Evolutionary conservation across 2,797 vertebrate genomes (phyloP).

Genomic region (Xyrichtys novacula): DNA sequence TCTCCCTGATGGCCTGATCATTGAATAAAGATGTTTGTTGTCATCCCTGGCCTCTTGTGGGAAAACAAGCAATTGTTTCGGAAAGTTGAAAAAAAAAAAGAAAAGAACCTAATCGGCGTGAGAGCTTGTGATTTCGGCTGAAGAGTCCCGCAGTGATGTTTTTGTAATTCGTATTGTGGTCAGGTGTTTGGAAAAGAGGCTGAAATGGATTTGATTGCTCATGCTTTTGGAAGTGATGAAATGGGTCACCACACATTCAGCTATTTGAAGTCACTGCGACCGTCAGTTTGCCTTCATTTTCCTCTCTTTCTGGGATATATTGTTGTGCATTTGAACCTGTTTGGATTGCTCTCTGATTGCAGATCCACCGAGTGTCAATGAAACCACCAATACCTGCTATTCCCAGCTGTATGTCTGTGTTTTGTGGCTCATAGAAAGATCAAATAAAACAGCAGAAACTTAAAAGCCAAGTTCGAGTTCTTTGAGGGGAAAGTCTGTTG

Average conservation of each 20-base stretch:
- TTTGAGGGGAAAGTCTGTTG: constrained; percentile 40
- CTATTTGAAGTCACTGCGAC: constrained; percentile 46
- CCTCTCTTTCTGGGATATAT: constrained; percentile 22
- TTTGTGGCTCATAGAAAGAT: background rate
- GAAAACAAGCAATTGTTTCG: constrained; percentile 52
- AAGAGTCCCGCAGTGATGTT: constrained; percentile 40
- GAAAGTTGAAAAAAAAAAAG: constrained; percentile 15
- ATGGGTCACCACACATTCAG: constrained; percentile 45
- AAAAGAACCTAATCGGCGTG: constrained; percentile 32
- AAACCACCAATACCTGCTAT: constrained; percentile 24
- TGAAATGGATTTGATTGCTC: constrained; percentile 67
- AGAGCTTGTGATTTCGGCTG: constrained; percentile 46
- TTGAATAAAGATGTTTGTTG: constrained; percentile 64
- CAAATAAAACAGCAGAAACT: background rate
- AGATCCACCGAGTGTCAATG: constrained; percentile 29
- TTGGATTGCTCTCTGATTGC: constrained; percentile 37
- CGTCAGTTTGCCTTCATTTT: constrained; percentile 40
- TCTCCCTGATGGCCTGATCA: constrained; percentile 49
- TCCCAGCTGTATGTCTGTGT: constrained; percentile 2
- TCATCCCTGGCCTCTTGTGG: constrained; percentile 25
- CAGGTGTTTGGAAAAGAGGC: constrained; percentile 46
- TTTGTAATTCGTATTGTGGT: constrained; percentile 54
- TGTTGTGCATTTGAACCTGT: constrained; percentile 41
- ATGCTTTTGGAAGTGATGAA: constrained; percentile 58
- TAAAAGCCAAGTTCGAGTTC: constrained; percentile 18